Evolutionary conservation across 2,113 vertebrate species (phyloP).

Genomic region (Jacana jacana): DNA sequence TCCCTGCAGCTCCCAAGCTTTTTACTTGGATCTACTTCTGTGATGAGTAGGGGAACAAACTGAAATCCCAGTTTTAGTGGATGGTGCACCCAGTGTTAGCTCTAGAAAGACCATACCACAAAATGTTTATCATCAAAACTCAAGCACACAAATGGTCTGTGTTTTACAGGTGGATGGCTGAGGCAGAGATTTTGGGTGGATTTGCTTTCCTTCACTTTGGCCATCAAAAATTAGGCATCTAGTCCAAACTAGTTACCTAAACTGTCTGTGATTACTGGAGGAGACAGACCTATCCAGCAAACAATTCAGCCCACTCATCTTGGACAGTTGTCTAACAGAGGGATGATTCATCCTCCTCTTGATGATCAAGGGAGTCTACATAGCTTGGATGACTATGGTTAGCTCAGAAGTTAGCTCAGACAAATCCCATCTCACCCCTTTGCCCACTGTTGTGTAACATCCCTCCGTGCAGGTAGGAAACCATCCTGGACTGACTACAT

Average conservation of each 20-base stretch:
- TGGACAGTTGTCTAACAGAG: neutral
- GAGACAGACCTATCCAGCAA: neutral
- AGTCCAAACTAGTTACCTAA: neutral
- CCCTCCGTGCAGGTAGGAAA: neutral
- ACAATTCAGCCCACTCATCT: neutral
- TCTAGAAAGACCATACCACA: neutral
- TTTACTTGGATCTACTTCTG: fast-evolving
- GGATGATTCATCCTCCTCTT: neutral
- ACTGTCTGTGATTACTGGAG: neutral
- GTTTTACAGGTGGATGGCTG: neutral
- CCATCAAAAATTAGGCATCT: neutral
- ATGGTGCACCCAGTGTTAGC: neutral
- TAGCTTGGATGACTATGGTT: neutral
- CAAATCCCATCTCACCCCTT: neutral
- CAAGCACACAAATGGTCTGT: neutral
- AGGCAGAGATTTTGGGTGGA: neutral
- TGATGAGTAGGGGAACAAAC: neutral
- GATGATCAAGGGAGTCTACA: neutral
- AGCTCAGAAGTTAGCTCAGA: neutral
- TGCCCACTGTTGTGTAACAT: neutral
- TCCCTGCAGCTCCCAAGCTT: neutral
- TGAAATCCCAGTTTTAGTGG: neutral
- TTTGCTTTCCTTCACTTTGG: neutral
- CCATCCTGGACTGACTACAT: neutral
- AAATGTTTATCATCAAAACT: neutral